Base-by-base conservation (phyloP, 37 sponge, comb jelly and placozoan species). In the Ephydatia muelleri region DNA sequence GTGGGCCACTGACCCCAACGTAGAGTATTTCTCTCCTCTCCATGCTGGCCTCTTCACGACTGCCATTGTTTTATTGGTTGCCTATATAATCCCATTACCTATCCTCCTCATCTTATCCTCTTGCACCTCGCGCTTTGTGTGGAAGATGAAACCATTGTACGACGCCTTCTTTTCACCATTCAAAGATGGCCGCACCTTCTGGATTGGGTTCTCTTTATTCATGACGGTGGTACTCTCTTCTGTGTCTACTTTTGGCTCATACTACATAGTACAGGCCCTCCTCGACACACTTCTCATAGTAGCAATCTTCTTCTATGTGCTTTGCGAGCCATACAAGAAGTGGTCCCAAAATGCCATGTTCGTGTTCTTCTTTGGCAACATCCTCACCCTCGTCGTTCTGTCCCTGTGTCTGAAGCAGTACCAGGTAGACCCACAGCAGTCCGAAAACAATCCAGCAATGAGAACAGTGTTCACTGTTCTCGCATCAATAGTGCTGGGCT, bases 131-230 rank as follows among this genome's bases (percentile, higher is more conserved):
- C 28, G 28, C 11, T 23, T 34, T 14, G 22, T 77, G 5, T 2
- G 26, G 29, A 49, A 37, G 25, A 70, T 79, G 57, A 86, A 76
- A 30, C 91, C 87, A 47, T 19, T 86, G 19, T 78, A 70, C 28
- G 91, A 91, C 74, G 87, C 87, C 5, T 65, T 90, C 32, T 85
- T 82, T 82, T 86, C 82, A 29, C 83, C 83, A 13, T 83, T 79
- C 38, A 91, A 81, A 77, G 66, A 74, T 11, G 5, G 43, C 3
- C 79, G 66, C 71, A 65, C 82, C 5, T 88, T 85, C 74, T 92
- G 88, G 88, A 71, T 88, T 35, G 89, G 89, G 25, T 27, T 92
- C 13, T 65, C 89, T 36, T 83, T 88, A 5, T 19, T 92, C 2
- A 29, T 84, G 12, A 79, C 89, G 21, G 39, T 85, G 2, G 1